Evolutionary conservation across 1,140 invertebrate species (phyloP), one percentile per base, ranked within the genome.

Genomic region (Neelides sp.): DNA sequence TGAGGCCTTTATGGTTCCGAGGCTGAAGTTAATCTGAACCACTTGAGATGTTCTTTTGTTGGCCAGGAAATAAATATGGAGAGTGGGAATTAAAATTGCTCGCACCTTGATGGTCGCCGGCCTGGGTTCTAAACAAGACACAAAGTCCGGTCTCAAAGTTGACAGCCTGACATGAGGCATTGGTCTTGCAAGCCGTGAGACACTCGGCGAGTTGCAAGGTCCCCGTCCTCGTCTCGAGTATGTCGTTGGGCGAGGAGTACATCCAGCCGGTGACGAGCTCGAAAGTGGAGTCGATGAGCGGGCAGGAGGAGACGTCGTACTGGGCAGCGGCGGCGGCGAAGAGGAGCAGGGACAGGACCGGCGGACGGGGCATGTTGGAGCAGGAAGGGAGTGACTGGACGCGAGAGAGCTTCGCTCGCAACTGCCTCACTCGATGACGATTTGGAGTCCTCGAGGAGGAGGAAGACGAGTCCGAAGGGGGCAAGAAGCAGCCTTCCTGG

Each of bases 141-240:
- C 73, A 74, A 0, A 75, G 63, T 1, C 73, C 73, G 4, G 73
- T 74, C 61, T 74, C 73, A 61, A 72, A 74, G 58, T 74, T 74
- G 54, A 73, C 64, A 20, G 70, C 60, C 42, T 63, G 59, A 55
- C 73, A 74, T 20, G 64, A 62, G 4, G 55, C 26, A 56, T 73
- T 72, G 4, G 55, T 50, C 20, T 64, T 61, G 55, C 73, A 74
- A 22, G 64, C 59, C 15, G 64, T 62, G 13, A 74, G 61, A 52
- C 73, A 74, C 17, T 75, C 71, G 4, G 66, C 63, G 8, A 74
- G 55, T 50, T 70, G 66, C 23, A 75, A 66, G 1, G 69, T 71
- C 17, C 69, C 72, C 0, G 69, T 64, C 22, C 64, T 59, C 19
- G 70, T 69, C 53, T 70, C 68, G 8, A 73, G 56, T 40, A 71